Evolutionary conservation across 2,888 invertebrate species (phyloP), one percentile per base, ranked within the genome.

Genomic region (Tachina fera): DNA sequence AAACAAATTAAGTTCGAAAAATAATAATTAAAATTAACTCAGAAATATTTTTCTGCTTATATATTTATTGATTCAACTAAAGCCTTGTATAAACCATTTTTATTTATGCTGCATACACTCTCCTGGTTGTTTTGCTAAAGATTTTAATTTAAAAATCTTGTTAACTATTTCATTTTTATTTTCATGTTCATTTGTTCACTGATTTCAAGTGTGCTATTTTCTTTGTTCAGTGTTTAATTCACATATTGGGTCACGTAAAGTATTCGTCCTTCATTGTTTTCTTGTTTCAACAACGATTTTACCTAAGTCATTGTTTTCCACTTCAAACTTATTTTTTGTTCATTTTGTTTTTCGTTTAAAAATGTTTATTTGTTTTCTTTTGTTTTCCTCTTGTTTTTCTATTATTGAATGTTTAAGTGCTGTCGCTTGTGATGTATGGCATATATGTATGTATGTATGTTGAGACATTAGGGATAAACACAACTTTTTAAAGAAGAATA

Each of bases 271-370:
- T 74, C 72, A 49, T 65, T 72, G 58, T 51, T 80, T 67, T 72
- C 65, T 80, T 74, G 43, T 67, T 80, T 63, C 43, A 67, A 74
- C 58, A 67, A 67, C 51, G 58, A 41, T 67, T 74, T 80, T 53
- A 63, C 61, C 70, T 45, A 68, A 60, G 70, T 78, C 60, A 88
- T 86, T 60, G 4, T 41, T 45, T 47, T 31, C 88, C 86, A 77
- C 51, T 75, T 39, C 11, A 41, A 51, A 70, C 60, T 49, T 51
- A 43, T 72, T 61, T 72, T 61, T 60, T 88, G 87, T 88, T 87
- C 87, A 88, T 89, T 89, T 89, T 88, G 87, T 77, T 86, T 81
- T 83, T 86, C 86, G 71, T 81, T 61, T 22, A 60, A 47, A 71
- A 41, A 70, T 70, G 60, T 68, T 61, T 67, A 67, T 63, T 74